Evolutionary conservation across 2,113 vertebrate species (phyloP), one percentile per base, ranked within the genome.

Genomic region (Merops nubicus): DNA sequence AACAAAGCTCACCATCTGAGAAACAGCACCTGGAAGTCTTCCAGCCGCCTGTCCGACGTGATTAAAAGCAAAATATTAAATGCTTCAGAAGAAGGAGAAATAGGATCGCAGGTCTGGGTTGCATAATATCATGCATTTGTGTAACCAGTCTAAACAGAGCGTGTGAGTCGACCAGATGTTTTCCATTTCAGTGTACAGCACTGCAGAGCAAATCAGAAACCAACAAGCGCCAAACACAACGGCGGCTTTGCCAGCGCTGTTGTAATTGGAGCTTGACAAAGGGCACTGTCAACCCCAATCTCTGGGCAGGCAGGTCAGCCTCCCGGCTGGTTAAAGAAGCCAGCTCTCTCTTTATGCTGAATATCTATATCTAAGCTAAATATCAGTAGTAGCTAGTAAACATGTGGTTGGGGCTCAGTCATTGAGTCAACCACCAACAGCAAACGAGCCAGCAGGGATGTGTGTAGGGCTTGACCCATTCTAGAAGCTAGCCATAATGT

Each of bases 101-200:
- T 9, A 36, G 70, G 91, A 97, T 90, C 42, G 2, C 86, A 77
- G 85, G 67, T 72, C 89, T 79, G 90, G 89, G 89, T 97, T 98
- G 70, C 91, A 90, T 94, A 98, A 97, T 79, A 93, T 83, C 65
- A 38, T 85, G 81, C 72, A 86, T 98, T 96, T 97, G 89, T 97
- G 86, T 92, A 97, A 96, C 89, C 64, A 88, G 91, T 54, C 94
- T 97, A 96, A 97, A 97, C 82, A 94, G 91, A 94, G 56, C 4
- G 12, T 89, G 88, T 86, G 83, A 93, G 85, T 64, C 8, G 28
- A 76, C 84, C 97, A 98, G 97, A 97, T 98, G 97, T 97, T 98
- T 98, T 94, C 93, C 77, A 98, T 98, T 98, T 97, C 70, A 63
- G 64, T 26, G 67, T 38, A 72, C 86, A 83, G 94, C 28, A 5